Percentiles rank a stretch among this genome's conserved stretches.
Conservation (phyloP, 2,888 invertebrate genomes). For the Plebejus anna region DNA sequence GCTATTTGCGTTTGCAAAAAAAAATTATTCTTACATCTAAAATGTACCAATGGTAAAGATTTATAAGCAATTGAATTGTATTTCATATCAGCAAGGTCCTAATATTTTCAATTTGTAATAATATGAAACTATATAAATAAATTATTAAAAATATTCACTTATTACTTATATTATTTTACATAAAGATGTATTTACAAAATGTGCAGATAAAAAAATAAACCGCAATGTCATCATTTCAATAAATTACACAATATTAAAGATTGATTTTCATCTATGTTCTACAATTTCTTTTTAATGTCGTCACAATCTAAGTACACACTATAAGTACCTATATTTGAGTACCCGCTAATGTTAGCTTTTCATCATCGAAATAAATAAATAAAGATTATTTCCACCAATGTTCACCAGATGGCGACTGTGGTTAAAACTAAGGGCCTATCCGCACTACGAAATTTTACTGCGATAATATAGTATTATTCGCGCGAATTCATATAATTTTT, state of each 20-base stretch:
- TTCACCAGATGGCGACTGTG: background rate
- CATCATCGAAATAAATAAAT: conserved; percentile 9
- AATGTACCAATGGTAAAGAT: background rate
- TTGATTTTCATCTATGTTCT: background rate
- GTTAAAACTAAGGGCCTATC: no score
- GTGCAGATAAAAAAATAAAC: conserved; percentile 22
- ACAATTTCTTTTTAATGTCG: conserved; percentile 1
- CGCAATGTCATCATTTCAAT: background rate
- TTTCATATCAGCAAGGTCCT: background rate
- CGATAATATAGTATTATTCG: no score
- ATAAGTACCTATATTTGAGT: conserved; percentile 32
- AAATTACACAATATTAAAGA: conserved; percentile 25
- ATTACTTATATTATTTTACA: background rate
- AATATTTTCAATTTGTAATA: background rate
- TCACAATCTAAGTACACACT: conserved; percentile 32
- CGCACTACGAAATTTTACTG: no score
- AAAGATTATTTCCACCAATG: background rate
- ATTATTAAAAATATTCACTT: conserved; percentile 3
- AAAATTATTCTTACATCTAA: background rate
- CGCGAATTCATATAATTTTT: no score
- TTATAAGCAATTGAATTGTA: background rate
- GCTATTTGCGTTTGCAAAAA: background rate
- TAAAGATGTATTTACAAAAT: conserved; percentile 21
- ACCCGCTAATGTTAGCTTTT: background rate
- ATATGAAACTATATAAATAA: conserved; percentile 15